Conservation (phyloP, 2,113 vertebrate genomes). For the Pseudorasbora parva region DNA sequence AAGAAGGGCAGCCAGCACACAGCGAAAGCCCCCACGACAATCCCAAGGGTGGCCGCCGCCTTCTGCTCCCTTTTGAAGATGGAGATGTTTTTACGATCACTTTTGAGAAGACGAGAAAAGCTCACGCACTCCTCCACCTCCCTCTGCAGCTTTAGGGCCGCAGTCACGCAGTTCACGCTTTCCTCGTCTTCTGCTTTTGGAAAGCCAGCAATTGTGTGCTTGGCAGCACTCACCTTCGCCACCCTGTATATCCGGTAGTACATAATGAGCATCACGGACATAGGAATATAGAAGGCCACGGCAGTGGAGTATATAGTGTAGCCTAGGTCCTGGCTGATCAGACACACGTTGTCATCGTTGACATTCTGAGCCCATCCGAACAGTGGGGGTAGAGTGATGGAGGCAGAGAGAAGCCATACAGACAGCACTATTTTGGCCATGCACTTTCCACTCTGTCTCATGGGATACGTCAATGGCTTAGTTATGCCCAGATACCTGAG, state of each 20-base stretch:
- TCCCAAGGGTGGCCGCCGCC: constrained; percentile 84
- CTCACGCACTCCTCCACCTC: constrained; percentile 83
- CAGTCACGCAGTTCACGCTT: constrained; percentile 73
- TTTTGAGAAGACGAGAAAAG: constrained; percentile 80
- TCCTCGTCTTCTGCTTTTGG: constrained; percentile 53
- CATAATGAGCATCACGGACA: constrained; percentile 90
- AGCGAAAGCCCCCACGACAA: constrained; percentile 86
- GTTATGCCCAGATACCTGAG: constrained; percentile 87
- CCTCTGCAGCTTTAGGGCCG: constrained; percentile 76
- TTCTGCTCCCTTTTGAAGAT: constrained; percentile 89
- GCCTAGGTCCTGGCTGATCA: constrained; percentile 88
- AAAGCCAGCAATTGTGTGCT: constrained; percentile 82
- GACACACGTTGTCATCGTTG: constrained; percentile 82
- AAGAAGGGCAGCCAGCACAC: constrained; percentile 88
- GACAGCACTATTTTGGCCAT: constrained; percentile 88
- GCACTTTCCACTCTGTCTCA: constrained; percentile 84
- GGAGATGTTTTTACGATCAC: constrained; percentile 84
- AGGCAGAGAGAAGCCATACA: constrained; percentile 87
- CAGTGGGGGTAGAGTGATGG: constrained; percentile 84
- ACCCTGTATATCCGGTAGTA: constrained; percentile 88
- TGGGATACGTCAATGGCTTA: constrained; percentile 83
- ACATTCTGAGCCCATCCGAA: constrained; percentile 88
- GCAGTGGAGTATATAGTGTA: constrained; percentile 89
- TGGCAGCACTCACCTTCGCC: constrained; percentile 82
- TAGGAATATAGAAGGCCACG: constrained; percentile 87